Evolutionary conservation across 2,113 vertebrate species (phyloP).

Genomic region (Oryzias celebensis): DNA sequence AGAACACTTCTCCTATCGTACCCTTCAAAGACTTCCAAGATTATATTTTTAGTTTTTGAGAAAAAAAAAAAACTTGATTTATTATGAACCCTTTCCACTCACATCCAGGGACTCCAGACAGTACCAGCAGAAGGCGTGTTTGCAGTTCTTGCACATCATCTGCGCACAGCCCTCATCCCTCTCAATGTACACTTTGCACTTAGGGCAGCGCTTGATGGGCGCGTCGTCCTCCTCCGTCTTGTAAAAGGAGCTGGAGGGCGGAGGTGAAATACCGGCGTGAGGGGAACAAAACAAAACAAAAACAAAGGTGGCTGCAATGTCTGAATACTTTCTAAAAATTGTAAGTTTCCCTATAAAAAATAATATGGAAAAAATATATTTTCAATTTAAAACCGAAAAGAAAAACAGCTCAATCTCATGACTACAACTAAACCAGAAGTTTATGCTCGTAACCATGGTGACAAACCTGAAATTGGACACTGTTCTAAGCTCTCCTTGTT

Average conservation of each 20-base stretch:
- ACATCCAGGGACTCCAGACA: slow-evolving; percentile 98
- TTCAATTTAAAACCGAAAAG: no score
- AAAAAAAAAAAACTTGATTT: not conserved
- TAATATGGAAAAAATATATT: no score
- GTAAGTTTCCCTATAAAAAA: no score
- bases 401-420: no score
- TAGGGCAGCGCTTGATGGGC: slow-evolving; percentile 98
- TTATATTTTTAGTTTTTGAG: not conserved
- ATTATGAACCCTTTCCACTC: slow-evolving; percentile 70
- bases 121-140: slow-evolving; percentile 99
- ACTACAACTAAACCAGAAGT: no score
- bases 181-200: slow-evolving; percentile 98
- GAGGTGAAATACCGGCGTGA: not conserved
- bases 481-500: no score
- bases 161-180: slow-evolving; percentile 97
- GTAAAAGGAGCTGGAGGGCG: slow-evolving; percentile 81
- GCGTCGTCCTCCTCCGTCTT: slow-evolving; percentile 89
- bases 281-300: not conserved
- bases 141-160: slow-evolving; percentile 99
- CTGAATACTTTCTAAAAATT: no score
- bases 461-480: no score
- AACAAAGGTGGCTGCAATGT: no score
- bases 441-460: no score
- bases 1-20: no score
- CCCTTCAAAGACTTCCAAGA: not conserved